Base-by-base conservation (phyloP, 2,113 vertebrate genomes). In the Micronycteris hirsuta region DNA sequence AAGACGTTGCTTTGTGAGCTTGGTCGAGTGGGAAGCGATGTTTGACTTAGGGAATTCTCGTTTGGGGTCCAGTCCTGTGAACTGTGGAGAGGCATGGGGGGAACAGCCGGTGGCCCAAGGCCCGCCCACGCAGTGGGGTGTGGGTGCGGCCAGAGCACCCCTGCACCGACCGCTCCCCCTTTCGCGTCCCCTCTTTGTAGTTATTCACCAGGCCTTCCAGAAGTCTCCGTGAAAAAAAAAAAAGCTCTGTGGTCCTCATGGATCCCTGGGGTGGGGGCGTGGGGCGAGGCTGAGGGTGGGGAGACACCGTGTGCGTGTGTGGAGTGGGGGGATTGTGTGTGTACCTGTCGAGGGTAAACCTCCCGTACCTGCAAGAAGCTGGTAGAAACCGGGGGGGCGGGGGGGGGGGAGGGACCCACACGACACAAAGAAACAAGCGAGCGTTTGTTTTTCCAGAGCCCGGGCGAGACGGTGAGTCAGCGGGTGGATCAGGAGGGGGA, bases 21-120 rank as follows among this genome's bases (percentile, higher is more conserved):
- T 85, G 54, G 11, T 0, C 8, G 52, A 78, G 77, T 78, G 89
- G 0, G 22, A 22, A 93, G 43, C 6, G 28, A 61, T 94, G 56
- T 68, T 71, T 93, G 94, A 89, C 65, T 80, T 80, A 88, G 87
- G 70, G 91, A 43, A 70, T 77, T 41, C 85, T 94, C 56, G 94
- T 49, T 77, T 0, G 0, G 33, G 63, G 19, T 71, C 86, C 86
- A 76, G 3, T 67, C 71, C 1, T 28, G 11, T 63, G 49, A 68
- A 70, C 67, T 1, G 1, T 65, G 61, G 5, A 61, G 86, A 80
- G 31, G 6, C 26, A 5, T 1, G 45, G 0, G 0, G 78, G 54
- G 41, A 33, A 12, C 3, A 0, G 73, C 85, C 5, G 22, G 74
- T 28, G 91, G 96, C 12, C 28, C 63, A 20, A 26, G 58, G 91